Percentiles rank a stretch among this genome's conserved stretches.
Evolutionary conservation across 2,797 vertebrate species (phyloP).

Genomic region (Notamacropus eugenii): DNA sequence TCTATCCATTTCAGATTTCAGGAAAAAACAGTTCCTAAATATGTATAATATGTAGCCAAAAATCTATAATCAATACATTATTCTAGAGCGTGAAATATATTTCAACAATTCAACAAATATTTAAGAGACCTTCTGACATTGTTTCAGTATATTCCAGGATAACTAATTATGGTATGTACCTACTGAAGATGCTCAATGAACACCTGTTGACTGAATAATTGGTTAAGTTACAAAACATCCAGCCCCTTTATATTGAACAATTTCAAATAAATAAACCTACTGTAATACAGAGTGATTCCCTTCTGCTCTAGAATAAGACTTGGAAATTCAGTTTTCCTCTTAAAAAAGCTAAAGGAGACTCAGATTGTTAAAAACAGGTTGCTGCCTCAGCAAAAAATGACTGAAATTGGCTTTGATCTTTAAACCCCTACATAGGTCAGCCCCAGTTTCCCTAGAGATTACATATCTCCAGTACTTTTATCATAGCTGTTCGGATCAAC

Average conservation of each 20-base stretch:
- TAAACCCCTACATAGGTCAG: constrained; percentile 47
- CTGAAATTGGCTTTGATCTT: constrained; percentile 53
- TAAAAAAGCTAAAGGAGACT: constrained; percentile 45
- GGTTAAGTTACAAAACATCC: background rate
- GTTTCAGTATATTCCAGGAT: background rate
- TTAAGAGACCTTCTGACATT: background rate
- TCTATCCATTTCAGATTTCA: background rate
- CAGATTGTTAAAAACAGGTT: constrained; percentile 38
- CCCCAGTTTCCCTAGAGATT: constrained; percentile 38
- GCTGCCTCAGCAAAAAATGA: constrained; percentile 48
- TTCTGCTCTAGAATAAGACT: constrained; percentile 54
- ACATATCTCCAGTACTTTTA: constrained; percentile 6
- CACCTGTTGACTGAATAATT: background rate
- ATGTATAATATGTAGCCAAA: background rate
- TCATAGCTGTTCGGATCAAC: constrained; percentile 22
- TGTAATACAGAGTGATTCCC: constrained; percentile 33
- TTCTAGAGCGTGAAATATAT: background rate
- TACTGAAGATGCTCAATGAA: background rate
- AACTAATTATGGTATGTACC: background rate
- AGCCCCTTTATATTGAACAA: constrained; percentile 25
- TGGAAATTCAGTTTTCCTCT: constrained; percentile 38
- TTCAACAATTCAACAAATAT: background rate
- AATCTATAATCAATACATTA: background rate
- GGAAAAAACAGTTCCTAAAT: background rate
- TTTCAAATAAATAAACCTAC: constrained; percentile 20